Base-by-base conservation (phyloP, 2,888 invertebrate genomes). In the Lumbricus terrestris region DNA sequence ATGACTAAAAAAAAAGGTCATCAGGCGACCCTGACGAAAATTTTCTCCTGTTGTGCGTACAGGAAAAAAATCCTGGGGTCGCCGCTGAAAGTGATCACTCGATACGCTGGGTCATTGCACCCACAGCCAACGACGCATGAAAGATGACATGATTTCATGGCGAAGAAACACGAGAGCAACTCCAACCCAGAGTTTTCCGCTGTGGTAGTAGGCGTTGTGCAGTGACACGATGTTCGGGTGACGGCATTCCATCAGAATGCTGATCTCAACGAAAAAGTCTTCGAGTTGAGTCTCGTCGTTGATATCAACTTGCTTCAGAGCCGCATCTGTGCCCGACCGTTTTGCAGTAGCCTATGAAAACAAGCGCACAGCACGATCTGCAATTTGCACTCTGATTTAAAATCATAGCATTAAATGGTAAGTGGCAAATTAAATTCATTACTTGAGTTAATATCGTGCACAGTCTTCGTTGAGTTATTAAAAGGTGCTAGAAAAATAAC, bases 231-330 rank as follows among this genome's bases (percentile, higher is more conserved):
- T 97, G 95, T 99, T 99, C 47, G 96, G 96, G 96, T 99, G 99
- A 93, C 97, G 97, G 94, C 98, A 98, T 94, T 98, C 98, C 4
- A 97, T 97, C 90, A 99, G 96, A 94, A 99, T 99, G 95, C 99
- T 99, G 93, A 99, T 99, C 96, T 99, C 99, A 90, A 99, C 98
- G 95, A 98, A 97, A 95, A 99, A 99, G 96, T 99, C 99, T 88
- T 98, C 97, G 89, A 99, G 96, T 94, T 99, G 99, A 95, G 99
- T 99, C 95, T 99, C 99, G 92, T 98, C 98, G 95, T 98, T 98
- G 47, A 99, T 96, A 89, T 98, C 97, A 95, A 99, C 98, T 97
- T 98, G 97, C 96, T 99, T 99, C 69, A 99, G 98, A 54, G 99
- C 99, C 35, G 95, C 94, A 35, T 97, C 96, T 93, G 97, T 96